Percentiles rank a stretch among this genome's conserved stretches.
phyloP scores from a whole-genome alignment of 2,888 invertebrate genomes.

The Asteroscopus sphinx region DNA sequence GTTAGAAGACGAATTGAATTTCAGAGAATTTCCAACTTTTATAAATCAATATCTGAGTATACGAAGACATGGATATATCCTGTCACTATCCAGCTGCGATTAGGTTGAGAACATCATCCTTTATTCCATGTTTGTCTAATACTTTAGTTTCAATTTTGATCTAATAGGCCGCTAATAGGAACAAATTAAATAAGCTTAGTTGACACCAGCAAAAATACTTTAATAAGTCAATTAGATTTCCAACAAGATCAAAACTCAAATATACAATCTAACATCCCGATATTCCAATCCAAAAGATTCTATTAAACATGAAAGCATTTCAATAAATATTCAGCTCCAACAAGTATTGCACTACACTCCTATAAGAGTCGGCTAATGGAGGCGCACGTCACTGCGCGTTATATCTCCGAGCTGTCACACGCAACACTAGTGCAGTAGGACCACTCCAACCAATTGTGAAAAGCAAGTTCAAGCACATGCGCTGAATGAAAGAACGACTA shows the following conservation, averaged over 20 bases:
- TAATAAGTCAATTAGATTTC: not conserved
- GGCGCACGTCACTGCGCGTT: slow-evolving; percentile 30
- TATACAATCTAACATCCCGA: not conserved
- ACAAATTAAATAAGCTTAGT: no score
- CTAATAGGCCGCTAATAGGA: no score
- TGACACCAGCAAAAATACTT: no score
- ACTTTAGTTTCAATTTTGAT: no score
- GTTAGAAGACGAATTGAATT: not conserved
- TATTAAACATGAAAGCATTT: not conserved
- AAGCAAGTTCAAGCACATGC: not conserved
- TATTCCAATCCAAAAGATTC: not conserved
- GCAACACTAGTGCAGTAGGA: not conserved
- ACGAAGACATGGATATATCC: no score
- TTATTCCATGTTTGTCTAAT: no score
- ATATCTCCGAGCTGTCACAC: not conserved
- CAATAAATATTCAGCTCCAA: slow-evolving; percentile 17
- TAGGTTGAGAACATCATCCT: no score
- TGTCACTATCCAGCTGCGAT: no score
- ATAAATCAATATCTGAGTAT: no score
- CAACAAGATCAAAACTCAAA: not conserved
- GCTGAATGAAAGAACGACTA: not conserved
- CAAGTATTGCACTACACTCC: slow-evolving; percentile 11
- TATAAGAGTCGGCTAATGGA: slow-evolving; percentile 36
- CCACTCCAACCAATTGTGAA: not conserved
- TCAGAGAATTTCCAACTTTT: not conserved